Evolutionary conservation across 2,888 invertebrate species (phyloP).

Genomic region (Phlogophora meticulosa): DNA sequence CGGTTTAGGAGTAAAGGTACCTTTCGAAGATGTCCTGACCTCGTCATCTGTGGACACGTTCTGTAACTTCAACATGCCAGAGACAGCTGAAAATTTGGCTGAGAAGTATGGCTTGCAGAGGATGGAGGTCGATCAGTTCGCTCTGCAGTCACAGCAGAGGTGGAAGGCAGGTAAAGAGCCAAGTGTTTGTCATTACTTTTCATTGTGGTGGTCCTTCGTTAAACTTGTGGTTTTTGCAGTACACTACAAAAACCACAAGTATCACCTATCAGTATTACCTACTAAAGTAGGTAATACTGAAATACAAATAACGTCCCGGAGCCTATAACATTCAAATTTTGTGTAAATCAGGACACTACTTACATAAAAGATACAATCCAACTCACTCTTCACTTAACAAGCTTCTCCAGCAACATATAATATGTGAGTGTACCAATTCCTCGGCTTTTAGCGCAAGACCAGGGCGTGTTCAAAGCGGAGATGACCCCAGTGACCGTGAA

Average conservation of each 20-base stretch:
- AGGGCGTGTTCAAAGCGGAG: conserved; percentile 97
- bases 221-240: no score
- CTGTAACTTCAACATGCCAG: conserved; percentile 98
- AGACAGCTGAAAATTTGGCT: conserved; percentile 98
- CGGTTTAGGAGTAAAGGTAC: conserved; percentile 93
- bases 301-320: no score
- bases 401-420: no score
- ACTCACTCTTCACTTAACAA: no score
- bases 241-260: no score
- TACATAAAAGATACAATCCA: no score
- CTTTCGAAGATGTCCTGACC: conserved; percentile 95
- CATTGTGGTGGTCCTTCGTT: no score
- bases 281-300: no score
- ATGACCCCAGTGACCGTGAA: conserved; percentile 96
- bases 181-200: background rate
- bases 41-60: conserved; percentile 95
- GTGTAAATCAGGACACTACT: no score
- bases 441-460: conserved; percentile 93
- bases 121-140: conserved; percentile 96
- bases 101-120: conserved; percentile 95
- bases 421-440: background rate
- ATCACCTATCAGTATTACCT: no score
- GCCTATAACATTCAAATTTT: no score
- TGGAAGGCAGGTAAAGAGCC: conserved; percentile 95
- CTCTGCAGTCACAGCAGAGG: conserved; percentile 95